phyloP scores from a whole-genome alignment of 2,888 invertebrate genomes.

The Embidobia sp. region DNA sequence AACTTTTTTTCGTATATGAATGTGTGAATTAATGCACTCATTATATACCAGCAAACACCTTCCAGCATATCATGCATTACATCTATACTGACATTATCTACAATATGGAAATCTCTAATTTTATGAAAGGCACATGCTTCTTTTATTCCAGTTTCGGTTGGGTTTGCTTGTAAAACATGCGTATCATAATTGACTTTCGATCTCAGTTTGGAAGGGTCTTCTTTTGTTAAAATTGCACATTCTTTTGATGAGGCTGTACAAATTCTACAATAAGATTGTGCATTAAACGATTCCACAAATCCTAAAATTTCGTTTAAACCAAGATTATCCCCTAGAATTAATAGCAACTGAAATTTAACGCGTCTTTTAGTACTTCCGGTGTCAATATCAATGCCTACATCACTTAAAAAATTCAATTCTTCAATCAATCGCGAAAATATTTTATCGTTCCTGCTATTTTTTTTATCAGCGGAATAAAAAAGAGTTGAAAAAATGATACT shows the following conservation, averaged over 20 bases:
- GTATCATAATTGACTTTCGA: not conserved
- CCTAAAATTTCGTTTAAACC: conserved; percentile 11
- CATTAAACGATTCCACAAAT: not conserved
- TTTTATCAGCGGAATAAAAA: not conserved
- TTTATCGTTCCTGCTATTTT: not conserved
- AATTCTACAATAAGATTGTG: conserved; percentile 8
- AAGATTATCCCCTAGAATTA: conserved; percentile 9
- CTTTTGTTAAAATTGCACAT: not conserved
- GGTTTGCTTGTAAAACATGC: not conserved
- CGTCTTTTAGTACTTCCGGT: not conserved
- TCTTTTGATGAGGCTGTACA: not conserved
- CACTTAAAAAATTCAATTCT: conserved; percentile 23
- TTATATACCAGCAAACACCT: conserved; percentile 1
- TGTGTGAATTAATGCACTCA: not conserved
- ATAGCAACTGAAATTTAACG: conserved; percentile 11
- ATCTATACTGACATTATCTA: conserved; percentile 4
- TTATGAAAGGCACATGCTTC: conserved; percentile 5
- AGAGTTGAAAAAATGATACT: conserved; percentile 14
- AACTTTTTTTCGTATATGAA: conserved; percentile 18
- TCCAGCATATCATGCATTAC: conserved; percentile 5
- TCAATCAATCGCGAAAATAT: conserved; percentile 10
- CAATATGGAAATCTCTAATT: not conserved
- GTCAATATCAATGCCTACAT: not conserved
- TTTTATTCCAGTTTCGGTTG: not conserved
- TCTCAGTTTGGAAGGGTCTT: conserved; percentile 5